A percentile compares a stretch with the other conserved stretches of the same genome.
phyloP scores from a whole-genome alignment of 2,797 vertebrate genomes.

The Hafferia zeledoni region DNA sequence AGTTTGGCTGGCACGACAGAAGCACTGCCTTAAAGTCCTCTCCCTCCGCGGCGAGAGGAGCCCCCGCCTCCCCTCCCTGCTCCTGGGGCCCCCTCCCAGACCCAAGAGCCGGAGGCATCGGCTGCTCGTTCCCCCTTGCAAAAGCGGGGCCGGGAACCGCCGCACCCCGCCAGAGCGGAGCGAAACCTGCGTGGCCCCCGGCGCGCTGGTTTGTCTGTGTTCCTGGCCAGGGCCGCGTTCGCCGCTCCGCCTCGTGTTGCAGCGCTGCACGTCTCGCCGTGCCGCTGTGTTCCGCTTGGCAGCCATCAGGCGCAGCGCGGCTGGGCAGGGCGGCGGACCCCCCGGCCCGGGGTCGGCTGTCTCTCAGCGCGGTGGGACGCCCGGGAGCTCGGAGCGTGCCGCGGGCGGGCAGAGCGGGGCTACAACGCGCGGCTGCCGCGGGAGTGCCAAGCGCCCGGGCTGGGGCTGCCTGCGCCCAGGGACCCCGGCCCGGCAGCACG shows the following conservation, averaged over 20 bases:
- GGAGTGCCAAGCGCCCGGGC: not conserved
- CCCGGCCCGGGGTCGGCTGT: not conserved
- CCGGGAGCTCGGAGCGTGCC: not conserved
- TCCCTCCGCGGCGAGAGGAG: not conserved
- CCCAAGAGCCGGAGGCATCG: fast-evolving
- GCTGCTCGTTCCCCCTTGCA: not conserved
- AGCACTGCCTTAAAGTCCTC: not conserved
- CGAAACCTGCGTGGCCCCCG: not conserved
- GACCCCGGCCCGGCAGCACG: not conserved
- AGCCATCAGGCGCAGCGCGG: conserved; percentile 45
- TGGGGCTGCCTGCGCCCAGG: not conserved
- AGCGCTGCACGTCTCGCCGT: conserved; percentile 9
- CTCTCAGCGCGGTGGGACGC: not conserved
- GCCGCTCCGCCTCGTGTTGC: conserved; percentile 39
- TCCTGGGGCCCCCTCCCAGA: no score
- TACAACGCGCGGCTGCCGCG: not conserved
- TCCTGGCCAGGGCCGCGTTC: not conserved
- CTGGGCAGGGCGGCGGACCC: not conserved
- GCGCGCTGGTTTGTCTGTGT: not conserved
- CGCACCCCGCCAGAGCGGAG: not conserved
- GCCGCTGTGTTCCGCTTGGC: conserved; percentile 32
- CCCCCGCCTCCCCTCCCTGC: no score
- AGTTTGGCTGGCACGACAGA: not conserved
- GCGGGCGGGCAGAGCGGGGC: not conserved
- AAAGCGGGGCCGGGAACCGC: not conserved